Evolutionary conservation across 2,113 vertebrate species (phyloP), one percentile per base, ranked within the genome.

Genomic region (Macaca fascicularis): DNA sequence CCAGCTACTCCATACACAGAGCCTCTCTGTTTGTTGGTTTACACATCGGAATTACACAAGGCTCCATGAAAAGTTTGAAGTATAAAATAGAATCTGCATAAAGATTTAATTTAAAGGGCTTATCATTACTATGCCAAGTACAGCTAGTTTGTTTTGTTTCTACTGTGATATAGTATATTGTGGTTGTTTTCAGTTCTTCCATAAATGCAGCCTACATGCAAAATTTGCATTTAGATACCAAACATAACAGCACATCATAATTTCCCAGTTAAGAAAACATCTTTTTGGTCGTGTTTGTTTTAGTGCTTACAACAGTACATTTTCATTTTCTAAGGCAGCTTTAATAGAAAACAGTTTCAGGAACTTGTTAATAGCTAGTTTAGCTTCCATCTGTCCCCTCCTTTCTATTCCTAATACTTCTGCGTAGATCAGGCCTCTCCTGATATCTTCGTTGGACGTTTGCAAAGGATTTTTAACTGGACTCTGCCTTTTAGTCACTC

Each of bases 1-100:
- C 98, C 98, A 95, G 98, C 98, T 98, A 88, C 98, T 98, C 94
- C 96, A 97, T 98, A 97, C 98, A 95, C 98, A 98, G 97, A 98
- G 98, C 90, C 93, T 98, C 97, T 98, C 98, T 97, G 91, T 97
- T 98, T 98, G 98, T 97, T 98, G 90, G 97, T 98, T 98, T 98
- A 98, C 38, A 0, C 98, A 98, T 98, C 97, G 97, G 98, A 98
- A 98, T 98, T 98, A 97, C 97, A 98, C 98, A 98, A 96, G 89
- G 91, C 94, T 98, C 75, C 97, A 89, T 94, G 94, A 97, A 84
- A 96, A 98, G 89, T 98, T 98, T 96, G 85, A 95, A 97, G 97
- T 93, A 92, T 89, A 89, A 95, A 97, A 97, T 94, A 97, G 96
- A 96, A 83, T 98, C 64, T 98, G 98, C 97, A 97, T 96, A 88